Base-by-base conservation (phyloP, 2,113 vertebrate species). In the Dicrurus megarhynchus region DNA sequence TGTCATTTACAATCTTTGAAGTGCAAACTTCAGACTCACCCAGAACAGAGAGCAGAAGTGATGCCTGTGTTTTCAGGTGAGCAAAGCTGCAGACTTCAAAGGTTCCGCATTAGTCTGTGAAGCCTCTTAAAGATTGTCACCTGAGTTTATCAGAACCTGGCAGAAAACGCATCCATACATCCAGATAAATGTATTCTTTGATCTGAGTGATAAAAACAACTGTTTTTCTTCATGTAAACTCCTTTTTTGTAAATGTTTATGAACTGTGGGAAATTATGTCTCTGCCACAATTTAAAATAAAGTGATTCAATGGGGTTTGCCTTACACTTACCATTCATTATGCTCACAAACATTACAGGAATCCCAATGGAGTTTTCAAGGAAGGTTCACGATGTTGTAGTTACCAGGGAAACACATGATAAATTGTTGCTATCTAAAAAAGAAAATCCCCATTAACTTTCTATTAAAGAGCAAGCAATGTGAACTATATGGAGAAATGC, bases 241-340 rank as follows among this genome's bases (percentile, higher is more conserved):
- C 65, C 57, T 76, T 84, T 90, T 97, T 89, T 49, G 42, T 94
- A 96, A 97, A 96, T 95, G 95, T 95, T 97, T 97, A 97, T 96
- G 96, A 97, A 94, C 85, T 86, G 89, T 79, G 76, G 95, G 91
- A 97, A 97, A 96, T 95, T 93, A 95, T 73, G 81, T 93, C 91
- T 83, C 93, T 97, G 93, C 87, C 93, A 97, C 91, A 95, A 95
- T 95, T 91, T 93, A 86, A 96, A 97, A 94, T 78, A 86, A 78
- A 93, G 71, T 71, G 87, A 93, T 94, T 94, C 85, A 81, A 90
- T 76, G 90, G 86, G 86, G 37, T 82, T 95, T 96, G 61, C 85
- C 94, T 97, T 95, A 81, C 71, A 91, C 80, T 95, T 95, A 89
- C 84, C 82, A 83, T 84, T 93, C 87, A 83, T 95, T 94, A 96